Evolutionary conservation across 2,888 invertebrate genomes (phyloP).

Genomic region (Aphodius granarius): DNA sequence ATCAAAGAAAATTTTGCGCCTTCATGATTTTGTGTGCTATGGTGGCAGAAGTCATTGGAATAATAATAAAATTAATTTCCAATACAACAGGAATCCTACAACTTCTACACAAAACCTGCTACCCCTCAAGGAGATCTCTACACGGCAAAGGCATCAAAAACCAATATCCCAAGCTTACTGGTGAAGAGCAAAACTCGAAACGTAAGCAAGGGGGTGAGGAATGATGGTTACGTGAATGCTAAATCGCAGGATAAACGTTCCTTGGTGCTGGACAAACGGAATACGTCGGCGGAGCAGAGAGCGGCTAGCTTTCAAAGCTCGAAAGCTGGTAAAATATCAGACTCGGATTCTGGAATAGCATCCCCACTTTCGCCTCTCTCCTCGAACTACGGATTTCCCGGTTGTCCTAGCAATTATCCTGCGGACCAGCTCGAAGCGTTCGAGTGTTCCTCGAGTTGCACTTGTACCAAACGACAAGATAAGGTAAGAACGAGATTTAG

Average conservation of each 20-base stretch:
- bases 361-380: constrained; percentile 52
- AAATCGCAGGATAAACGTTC: background rate
- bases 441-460: constrained; percentile 41
- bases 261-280: background rate
- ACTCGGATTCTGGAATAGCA: constrained; percentile 53
- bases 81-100: background rate
- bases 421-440: constrained; percentile 39
- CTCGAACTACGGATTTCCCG: constrained; percentile 34
- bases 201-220: background rate
- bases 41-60: background rate
- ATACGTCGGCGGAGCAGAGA: background rate
- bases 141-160: background rate
- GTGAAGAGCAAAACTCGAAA: background rate
- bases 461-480: constrained; percentile 47
- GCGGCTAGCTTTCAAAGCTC: constrained; percentile 15
- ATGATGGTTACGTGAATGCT: background rate
- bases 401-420: background rate
- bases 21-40: background rate
- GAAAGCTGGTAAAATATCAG: constrained; percentile 48
- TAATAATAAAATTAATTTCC: background rate
- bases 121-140: background rate
- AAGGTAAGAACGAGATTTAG: constrained; percentile 37
- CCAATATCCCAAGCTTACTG: background rate
- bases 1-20: no score
- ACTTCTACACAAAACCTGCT: background rate